Base-by-base conservation (phyloP, 1,140 invertebrate species). In the Sitobion miscanthi region DNA sequence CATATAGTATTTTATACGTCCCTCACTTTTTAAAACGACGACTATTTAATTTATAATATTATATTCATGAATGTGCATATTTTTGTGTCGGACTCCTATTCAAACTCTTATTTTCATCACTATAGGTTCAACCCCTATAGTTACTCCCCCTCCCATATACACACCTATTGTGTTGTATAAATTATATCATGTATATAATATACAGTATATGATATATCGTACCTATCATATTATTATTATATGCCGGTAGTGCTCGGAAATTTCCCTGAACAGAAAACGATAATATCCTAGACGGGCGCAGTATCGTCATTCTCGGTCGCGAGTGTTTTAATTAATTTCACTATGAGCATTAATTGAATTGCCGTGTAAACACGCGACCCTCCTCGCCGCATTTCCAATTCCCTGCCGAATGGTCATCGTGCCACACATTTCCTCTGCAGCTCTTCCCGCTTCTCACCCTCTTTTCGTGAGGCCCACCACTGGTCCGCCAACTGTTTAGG, bases 261-360 rank as follows among this genome's bases (percentile, higher is more conserved):
- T 77, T 77, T 17, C 30, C 14, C 5, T 14, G 14, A 14, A n/a
- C 30, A 77, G 14, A n/a, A 77, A 77, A 77, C n/a, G 30, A 77
- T 77, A 77, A 35, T 77, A 20, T 77, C n/a, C 30, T 77, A 77
- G 62, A 35, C 62, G 30, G 62, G 30, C 14, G 62, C 25, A n/a
- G 62, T 69, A n/a, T 77, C 62, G 42, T 30, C 83, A 1, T 85
- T 85, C 25, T 85, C 83, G 38, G 42, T 85, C 42, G 42, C 83
- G 42, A 38, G 83, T 85, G 9, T 85, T 85, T 85, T 85, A 85
- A 85, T 85, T 85, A 85, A 85, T 85, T 85, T 85, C 42, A 85
- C 83, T 85, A 38, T 42, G 38, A 45, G 9, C 23, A 85, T 85
- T 85, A 85, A 85, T 85, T 42, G 83, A 85, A 85, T 85, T 85